These are phyloP conservation scores for Trinorchestia longiramus DNA, from an alignment of 1,140 invertebrate species.

Conservation along the genomic window DNA sequence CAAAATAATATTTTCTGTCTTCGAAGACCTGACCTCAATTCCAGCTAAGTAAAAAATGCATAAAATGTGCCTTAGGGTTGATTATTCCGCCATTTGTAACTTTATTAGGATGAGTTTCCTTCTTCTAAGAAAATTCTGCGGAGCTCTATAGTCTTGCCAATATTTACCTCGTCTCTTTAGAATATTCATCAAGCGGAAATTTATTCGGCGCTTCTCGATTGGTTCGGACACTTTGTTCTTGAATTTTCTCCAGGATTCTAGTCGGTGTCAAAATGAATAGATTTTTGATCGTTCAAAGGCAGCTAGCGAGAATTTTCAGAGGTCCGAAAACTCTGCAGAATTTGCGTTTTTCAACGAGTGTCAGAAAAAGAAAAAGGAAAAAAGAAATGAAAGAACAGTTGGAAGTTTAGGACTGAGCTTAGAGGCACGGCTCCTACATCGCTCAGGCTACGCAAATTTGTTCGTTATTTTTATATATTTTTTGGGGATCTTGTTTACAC, in stretches of 20 bases:
- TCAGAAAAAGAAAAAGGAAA: background rate
- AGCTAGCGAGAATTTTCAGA: background rate
- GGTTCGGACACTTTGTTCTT: slow-evolving; percentile 30
- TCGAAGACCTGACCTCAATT: background rate
- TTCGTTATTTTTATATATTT: background rate
- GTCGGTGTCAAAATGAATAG: background rate
- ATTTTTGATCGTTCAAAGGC: slow-evolving; percentile 15
- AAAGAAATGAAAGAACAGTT: background rate
- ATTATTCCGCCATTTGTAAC: background rate
- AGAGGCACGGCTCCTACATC: background rate
- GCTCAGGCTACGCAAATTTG: slow-evolving; percentile 12
- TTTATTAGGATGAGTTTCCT: background rate
- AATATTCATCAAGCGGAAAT: slow-evolving; percentile 21
- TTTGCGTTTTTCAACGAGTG: background rate
- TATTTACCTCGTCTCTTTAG: slow-evolving; percentile 21
- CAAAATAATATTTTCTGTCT: background rate
- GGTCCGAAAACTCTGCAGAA: background rate
- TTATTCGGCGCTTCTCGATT: slow-evolving; percentile 20
- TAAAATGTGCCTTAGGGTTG: background rate
- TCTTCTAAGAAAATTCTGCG: background rate
- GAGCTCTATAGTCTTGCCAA: background rate
- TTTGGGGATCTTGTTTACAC: background rate
- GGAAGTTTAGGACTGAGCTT: background rate
- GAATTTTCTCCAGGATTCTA: background rate
- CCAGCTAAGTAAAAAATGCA: background rate